A percentile compares a stretch with the other conserved stretches of the same genome.
These are phyloP conservation scores for Steatornis caripensis DNA, from an alignment of 2,113 vertebrate species.

Conservation along the genomic window DNA sequence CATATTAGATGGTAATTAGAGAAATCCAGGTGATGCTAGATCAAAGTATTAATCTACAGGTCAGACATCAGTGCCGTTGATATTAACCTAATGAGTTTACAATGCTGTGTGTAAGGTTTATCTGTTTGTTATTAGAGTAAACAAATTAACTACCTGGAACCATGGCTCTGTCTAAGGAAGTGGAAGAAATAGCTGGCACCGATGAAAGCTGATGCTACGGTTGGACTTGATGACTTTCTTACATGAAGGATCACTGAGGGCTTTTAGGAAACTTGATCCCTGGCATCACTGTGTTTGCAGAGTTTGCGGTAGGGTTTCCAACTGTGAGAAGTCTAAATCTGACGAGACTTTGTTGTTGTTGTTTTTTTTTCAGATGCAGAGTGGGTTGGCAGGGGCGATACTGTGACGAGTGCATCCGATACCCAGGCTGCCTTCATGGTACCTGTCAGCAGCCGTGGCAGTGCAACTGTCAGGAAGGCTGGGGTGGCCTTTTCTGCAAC, in stretches of 20 bases:
- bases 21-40: background rate
- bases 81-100: background rate
- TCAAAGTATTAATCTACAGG: background rate
- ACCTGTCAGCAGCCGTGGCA: constrained; percentile 99
- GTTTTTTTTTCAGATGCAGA: constrained; percentile 84
- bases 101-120: background rate
- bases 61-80: constrained; percentile 4
- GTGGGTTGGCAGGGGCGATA: constrained; percentile 97
- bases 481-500: constrained; percentile 98
- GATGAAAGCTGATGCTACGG: background rate
- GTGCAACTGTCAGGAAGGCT: constrained; percentile 98
- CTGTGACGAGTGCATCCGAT: constrained; percentile 96
- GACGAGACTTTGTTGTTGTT: background rate
- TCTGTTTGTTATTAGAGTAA: background rate
- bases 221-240: constrained; percentile 25
- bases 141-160: constrained; percentile 28
- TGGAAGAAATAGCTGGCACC: background rate
- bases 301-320: background rate
- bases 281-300: background rate
- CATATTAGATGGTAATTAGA: background rate
- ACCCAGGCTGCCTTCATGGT: constrained; percentile 96
- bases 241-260: constrained; percentile 15
- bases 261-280: constrained; percentile 28
- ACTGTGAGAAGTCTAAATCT: constrained; percentile 22
- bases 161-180: background rate